Evolutionary conservation across 1,140 invertebrate species (phyloP), one percentile per base, ranked within the genome.

Genomic region (Prorops nasuta): DNA sequence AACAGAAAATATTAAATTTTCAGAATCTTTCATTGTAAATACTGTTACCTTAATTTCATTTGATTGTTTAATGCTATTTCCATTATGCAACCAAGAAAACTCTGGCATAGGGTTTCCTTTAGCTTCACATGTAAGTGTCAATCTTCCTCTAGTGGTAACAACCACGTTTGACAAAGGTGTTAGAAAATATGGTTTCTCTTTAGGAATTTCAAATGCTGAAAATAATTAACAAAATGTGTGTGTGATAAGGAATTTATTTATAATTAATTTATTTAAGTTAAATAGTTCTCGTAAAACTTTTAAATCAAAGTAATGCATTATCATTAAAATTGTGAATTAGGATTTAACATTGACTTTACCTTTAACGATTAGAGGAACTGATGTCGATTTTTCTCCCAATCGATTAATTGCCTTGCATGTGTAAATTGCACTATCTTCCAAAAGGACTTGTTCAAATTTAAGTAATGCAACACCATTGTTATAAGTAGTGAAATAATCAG

Each of bases 361-460:
- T 28, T 6, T 28, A 18, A 84, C 75, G 21, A 67, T 71, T 2
- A 88, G 61, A 42, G 66, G 78, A 15, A 81, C 80, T 0, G 77
- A 76, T 22, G 78, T 83, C 48, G 84, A 82, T 22, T 83, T 84
- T 20, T 79, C 77, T 39, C 89, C 89, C 18, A 85, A 65, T 41
- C 78, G 67, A 71, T 91, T 91, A 1, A 79, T 82, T 9, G 90
- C 89, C 60, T 84, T 82, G 63, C 90, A 88, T 8, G 78, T 83
- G 67, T 83, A 85, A 44, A 78, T 79, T 2, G 74, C 87, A 59
- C 80, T 80, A 71, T 87, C 87, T 9, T 81, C 79, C 8, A 79
- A 35, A 36, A 70, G 68, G 4, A 83, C 67, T 68, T 84, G 79
- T 49, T 83, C 85, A 56, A 84, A 84, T 60, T 79, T 83, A 56